Evolutionary conservation across 2,113 vertebrate genomes (phyloP).

Genomic region (Microtus oregoni): DNA sequence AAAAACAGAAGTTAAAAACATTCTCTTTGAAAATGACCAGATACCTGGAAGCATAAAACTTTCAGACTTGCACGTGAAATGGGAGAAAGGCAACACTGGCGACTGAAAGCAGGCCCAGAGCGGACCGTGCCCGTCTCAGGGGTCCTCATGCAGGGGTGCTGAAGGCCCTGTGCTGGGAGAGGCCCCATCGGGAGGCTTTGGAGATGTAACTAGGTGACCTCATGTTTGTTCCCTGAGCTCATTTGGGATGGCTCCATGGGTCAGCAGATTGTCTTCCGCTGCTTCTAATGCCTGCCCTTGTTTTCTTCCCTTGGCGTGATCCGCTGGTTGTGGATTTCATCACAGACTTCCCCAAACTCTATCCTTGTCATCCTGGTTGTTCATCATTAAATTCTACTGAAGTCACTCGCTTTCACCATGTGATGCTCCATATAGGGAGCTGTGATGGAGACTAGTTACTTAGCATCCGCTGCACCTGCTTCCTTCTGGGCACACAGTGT

Average conservation of each 20-base stretch:
- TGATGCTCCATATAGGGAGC: not conserved
- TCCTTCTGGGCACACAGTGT: not conserved
- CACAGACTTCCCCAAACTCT: not conserved
- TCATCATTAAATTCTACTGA: not conserved
- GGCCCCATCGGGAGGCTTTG: conserved; percentile 45
- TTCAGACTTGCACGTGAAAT: conserved; percentile 7
- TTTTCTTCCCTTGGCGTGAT: conserved; percentile 6
- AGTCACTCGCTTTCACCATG: not conserved
- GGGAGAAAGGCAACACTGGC: not conserved
- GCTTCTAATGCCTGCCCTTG: conserved; percentile 43
- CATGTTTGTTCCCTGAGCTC: conserved; percentile 52
- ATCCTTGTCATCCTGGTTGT: not conserved
- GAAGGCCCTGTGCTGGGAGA: not conserved
- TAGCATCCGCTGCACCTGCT: not conserved
- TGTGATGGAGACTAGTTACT: not conserved
- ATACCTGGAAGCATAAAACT: conserved; percentile 40
- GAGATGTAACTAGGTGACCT: conserved; percentile 33
- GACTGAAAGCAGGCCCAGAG: not conserved
- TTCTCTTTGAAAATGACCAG: conserved; percentile 50
- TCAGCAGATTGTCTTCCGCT: not conserved
- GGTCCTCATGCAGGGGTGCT: not conserved
- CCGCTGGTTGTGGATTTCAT: not conserved
- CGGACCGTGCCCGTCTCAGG: not conserved
- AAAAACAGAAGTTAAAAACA: conserved; percentile 5
- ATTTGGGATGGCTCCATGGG: not conserved